phyloP scores from a whole-genome alignment of 2,888 invertebrate species.

The Leistus spinibarbis region DNA sequence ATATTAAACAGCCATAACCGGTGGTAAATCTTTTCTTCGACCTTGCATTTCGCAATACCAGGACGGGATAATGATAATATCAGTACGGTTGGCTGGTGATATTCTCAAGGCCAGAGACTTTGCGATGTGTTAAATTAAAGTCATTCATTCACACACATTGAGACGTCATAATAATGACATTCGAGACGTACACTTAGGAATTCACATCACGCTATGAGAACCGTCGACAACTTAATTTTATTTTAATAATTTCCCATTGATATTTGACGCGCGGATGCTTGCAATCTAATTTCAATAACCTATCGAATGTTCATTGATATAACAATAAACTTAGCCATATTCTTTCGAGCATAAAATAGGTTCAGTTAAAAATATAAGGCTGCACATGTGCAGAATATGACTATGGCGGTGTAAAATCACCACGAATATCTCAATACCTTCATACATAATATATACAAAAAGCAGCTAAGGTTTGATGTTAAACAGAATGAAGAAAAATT shows the following conservation, averaged over 20 bases:
- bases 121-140: constrained; percentile 24
- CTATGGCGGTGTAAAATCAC: not conserved
- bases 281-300: not conserved
- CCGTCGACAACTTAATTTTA: constrained; percentile 22
- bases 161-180: constrained; percentile 29
- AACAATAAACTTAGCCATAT: no score
- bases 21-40: not conserved
- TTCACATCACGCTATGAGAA: constrained; percentile 23
- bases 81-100: not conserved
- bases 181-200: constrained; percentile 19
- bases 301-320: not conserved
- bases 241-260: constrained; percentile 24
- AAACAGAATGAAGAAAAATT: not conserved
- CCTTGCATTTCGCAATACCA: not conserved
- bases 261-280: constrained; percentile 7
- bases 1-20: no score
- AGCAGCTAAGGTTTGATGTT: not conserved
- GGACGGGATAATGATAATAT: not conserved
- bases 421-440: not conserved
- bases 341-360: no score
- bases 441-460: not conserved
- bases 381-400: not conserved
- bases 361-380: no score
- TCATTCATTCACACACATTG: not conserved
- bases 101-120: constrained; percentile 20